Conservation (phyloP, 2,797 vertebrate species). For the Sylvilagus floridanus region DNA sequence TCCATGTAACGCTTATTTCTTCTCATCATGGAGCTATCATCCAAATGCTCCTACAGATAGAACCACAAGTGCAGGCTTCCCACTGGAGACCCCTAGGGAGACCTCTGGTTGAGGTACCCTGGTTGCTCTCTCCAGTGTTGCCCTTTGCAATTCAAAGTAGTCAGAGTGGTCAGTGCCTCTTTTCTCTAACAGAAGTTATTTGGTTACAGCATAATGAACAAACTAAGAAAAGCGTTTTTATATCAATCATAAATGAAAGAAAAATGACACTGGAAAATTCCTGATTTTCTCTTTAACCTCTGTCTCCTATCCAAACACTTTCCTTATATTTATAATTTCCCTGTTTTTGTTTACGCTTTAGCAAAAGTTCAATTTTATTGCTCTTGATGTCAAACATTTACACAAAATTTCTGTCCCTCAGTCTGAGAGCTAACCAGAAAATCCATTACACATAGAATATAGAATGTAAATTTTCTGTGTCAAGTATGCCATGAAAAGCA, state of each 20-base stretch:
- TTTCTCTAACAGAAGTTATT: not conserved
- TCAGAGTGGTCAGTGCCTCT: no score
- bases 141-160: no score
- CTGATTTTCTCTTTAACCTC: not conserved
- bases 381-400: not conserved
- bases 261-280: not conserved
- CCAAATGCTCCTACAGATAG: no score
- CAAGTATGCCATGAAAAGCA: conserved; percentile 41
- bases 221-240: not conserved
- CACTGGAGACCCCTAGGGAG: no score
- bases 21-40: no score
- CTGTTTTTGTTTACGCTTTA: not conserved
- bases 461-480: conserved; percentile 50
- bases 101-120: no score
- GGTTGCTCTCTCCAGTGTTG: no score
- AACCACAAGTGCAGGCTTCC: no score
- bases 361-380: not conserved
- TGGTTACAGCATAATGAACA: not conserved
- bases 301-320: not conserved
- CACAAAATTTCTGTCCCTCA: not conserved
- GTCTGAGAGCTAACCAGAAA: not conserved
- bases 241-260: not conserved
- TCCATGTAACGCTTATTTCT: no score
- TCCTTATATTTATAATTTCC: not conserved
- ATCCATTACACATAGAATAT: conserved; percentile 54